A percentile compares a stretch with the other conserved stretches of the same genome.
phyloP scores from a whole-genome alignment of 1,140 invertebrate genomes.

The Linepithema humile region DNA sequence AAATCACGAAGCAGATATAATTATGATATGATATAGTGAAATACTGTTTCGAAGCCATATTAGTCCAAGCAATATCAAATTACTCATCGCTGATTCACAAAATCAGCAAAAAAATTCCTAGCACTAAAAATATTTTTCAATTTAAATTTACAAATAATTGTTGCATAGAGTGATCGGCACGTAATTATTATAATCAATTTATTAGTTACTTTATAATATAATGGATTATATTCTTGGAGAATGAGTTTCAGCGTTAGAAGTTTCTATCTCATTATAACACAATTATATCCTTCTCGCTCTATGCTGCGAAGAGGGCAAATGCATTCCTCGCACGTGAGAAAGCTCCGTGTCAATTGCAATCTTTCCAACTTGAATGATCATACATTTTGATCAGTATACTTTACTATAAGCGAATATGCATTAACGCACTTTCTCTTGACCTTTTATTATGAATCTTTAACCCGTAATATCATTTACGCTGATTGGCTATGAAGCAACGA shows the following conservation, averaged over 20 bases:
- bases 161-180: background rate
- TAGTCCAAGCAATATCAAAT: background rate
- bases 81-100: slow-evolving; percentile 12
- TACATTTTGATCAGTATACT: slow-evolving; percentile 35
- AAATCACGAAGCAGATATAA: too few species aligned
- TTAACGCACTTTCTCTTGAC: slow-evolving; percentile 40
- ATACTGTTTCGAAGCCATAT: background rate
- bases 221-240: background rate
- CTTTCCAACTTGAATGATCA: slow-evolving; percentile 23
- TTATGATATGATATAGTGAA: too few species aligned
- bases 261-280: background rate
- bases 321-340: slow-evolving; percentile 18
- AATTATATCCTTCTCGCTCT: background rate
- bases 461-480: background rate
- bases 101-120: slow-evolving; percentile 10
- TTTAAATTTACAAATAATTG: background rate
- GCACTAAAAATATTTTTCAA: background rate
- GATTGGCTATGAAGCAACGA: background rate
- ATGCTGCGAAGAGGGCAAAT: background rate
- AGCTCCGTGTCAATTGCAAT: background rate
- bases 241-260: too few species aligned
- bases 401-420: background rate
- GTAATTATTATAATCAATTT: background rate
- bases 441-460: background rate
- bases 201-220: background rate